Evolutionary conservation across 2,888 invertebrate genomes (phyloP), one percentile per base, ranked within the genome.

Genomic region (Lasioglossum leucozonium): DNA sequence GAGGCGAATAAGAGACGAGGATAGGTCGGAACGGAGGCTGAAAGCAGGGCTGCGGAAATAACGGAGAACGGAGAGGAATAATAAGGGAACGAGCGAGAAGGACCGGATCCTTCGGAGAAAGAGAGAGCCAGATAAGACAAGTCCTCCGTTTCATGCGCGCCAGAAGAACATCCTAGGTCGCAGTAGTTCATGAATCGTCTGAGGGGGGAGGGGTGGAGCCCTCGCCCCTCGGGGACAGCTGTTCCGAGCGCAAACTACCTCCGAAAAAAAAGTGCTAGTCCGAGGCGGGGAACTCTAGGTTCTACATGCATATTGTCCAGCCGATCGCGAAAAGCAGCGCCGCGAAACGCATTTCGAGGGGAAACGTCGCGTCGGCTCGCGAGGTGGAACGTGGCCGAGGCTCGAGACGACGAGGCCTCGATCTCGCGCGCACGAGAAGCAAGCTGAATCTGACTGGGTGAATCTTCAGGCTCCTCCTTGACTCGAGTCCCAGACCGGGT

Each of bases 51-150:
- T 11, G 40, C 47, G 26, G 62, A 79, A 72, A 79, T 79, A 79
- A 80, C 74, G 74, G 58, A 55, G 44, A 11, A 51, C 22, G 22
- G 26, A 55, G 42, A n/a, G 18, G 37, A 18, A 26, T 79, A n/a
- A 18, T 22, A 65, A 62, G 76, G 77, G 76, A 79, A 77, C 62
- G 62, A 62, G 30, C 30, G 26, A 30, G 30, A n/a, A 26, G 16
- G 26, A 16, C 5, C 30, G 62, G 16, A 62, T 26, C 2, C 62
- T 44, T 44, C 30, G 2, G 30, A 67, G 77, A 82, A n/a, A 18
- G 69, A 51, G 34, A 10, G n/a, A 18, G 82, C 75, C 79, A 88
- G 92, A 91, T 91, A 92, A 92, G 92, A 90, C 86, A 90, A 91
- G 88, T 87, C 87, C 88, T 90, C 86, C 83, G 87, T 89, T 90